Percentiles rank a stretch among this genome's conserved stretches.
These are phyloP conservation scores for Sardina pilchardus DNA, from an alignment of 2,113 vertebrate genomes.

Conservation along the genomic window DNA sequence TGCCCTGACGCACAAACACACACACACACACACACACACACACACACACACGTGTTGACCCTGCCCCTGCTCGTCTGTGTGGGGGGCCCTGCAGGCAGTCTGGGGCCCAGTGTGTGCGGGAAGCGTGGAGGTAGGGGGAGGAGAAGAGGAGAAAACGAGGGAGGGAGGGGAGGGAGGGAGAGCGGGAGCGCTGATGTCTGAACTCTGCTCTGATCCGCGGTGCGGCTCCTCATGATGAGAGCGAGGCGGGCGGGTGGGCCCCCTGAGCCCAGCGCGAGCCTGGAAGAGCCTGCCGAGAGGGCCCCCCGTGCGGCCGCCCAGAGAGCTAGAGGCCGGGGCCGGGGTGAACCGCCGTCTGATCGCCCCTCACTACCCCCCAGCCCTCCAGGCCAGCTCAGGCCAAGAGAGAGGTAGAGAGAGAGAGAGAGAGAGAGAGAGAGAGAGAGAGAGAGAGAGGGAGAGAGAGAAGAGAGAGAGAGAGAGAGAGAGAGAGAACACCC, in stretches of 20 bases:
- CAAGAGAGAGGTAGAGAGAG: background rate
- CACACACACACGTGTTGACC: slow-evolving; percentile 55
- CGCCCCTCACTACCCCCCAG: slow-evolving; percentile 7
- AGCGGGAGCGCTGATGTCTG: slow-evolving; percentile 59
- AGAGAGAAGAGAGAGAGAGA: slow-evolving; percentile 1
- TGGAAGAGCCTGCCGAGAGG: slow-evolving; percentile 16
- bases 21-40: slow-evolving; percentile 40
- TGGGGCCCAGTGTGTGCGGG: slow-evolving; percentile 58
- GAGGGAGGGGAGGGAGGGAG: slow-evolving; percentile 29
- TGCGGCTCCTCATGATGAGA: slow-evolving; percentile 66
- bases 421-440: background rate
- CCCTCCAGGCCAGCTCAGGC: background rate
- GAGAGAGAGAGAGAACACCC: slow-evolving; percentile 24
- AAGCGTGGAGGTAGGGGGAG: background rate
- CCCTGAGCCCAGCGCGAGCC: background rate
- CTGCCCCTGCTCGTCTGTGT: slow-evolving; percentile 71
- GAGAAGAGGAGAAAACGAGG: background rate
- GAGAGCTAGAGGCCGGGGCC: background rate
- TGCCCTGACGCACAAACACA: slow-evolving; percentile 29
- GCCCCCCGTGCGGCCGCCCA: background rate
- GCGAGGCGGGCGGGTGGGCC: slow-evolving; percentile 52
- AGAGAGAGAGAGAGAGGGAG: slow-evolving; percentile 7
- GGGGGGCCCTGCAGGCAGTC: slow-evolving; percentile 74
- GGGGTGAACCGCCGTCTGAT: background rate
- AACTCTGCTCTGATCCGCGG: slow-evolving; percentile 68